Evolutionary conservation across 2,797 vertebrate genomes (phyloP), one percentile per base, ranked within the genome.

Genomic region (Phalloptychus januarius): DNA sequence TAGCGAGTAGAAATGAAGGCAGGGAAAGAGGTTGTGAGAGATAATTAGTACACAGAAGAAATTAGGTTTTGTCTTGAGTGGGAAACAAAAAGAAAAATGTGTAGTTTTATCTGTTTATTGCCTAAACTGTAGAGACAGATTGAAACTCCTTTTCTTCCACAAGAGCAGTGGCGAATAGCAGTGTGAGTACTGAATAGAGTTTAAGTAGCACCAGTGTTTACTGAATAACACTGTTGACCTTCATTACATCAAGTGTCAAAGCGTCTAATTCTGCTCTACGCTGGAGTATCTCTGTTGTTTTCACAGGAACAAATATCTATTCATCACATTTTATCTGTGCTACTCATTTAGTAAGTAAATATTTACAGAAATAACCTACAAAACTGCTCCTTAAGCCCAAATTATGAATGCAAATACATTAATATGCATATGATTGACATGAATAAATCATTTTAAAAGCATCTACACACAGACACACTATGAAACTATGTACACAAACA

Each of bases 171-270:
- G 40, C 6, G 18, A 42, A 44, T 7, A 67, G 40, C 25, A n/a
- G 40, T 16, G 13, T 0, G 13, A 4, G 18, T 40, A 2, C 79
- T 38, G 79, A 73, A 63, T 72, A 61, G 69, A 52, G 61, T 71
- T 56, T 11, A 71, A 77, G 54, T 63, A 75, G 71, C 67, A 45
- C 5, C 23, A 75, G 23, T 72, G 77, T 73, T 83, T 67, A 82
- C 44, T 85, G 75, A 84, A 80, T 28, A 73, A 75, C 87, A 78
- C 40, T 70, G 50, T 80, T 80, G 83, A 88, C 89, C 81, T 86
- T 79, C 69, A 86, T 89, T 81, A 90, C 63, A 56, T 72, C 0
- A 1, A 79, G 72, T 72, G 78, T 40, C 48, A 70, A 0, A 20
- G 82, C 45, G 78, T 80, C 75, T 75, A 72, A 80, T 72, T 79